A percentile compares a stretch with the other conserved stretches of the same genome.
These are phyloP conservation scores for Centropus unirufus DNA, from an alignment of 2,113 vertebrate genomes.

Conservation along the genomic window DNA sequence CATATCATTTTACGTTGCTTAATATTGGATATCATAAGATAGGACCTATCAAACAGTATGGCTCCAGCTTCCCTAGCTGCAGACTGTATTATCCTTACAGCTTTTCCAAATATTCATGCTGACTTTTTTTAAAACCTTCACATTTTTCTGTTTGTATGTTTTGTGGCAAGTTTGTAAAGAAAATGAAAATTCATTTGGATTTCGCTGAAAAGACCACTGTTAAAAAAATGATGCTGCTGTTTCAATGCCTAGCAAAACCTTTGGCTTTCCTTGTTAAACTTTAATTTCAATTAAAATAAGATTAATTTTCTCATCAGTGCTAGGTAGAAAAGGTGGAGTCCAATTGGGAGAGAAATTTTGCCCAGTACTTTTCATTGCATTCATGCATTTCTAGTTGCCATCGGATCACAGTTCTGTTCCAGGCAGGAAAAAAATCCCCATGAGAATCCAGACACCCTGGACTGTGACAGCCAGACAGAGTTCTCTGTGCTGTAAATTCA, in stretches of 20 bases:
- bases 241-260: background rate
- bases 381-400: background rate
- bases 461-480: background rate
- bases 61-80: constrained; percentile 53
- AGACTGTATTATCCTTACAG: constrained; percentile 39
- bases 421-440: background rate
- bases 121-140: constrained; percentile 15
- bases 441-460: constrained; percentile 18
- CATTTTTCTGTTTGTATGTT: constrained; percentile 15
- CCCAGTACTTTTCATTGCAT: background rate
- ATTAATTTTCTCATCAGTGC: background rate
- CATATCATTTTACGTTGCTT: constrained; percentile 63
- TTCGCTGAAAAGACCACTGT: background rate
- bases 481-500: background rate
- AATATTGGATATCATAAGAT: constrained; percentile 58
- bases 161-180: constrained; percentile 3
- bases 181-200: background rate
- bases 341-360: constrained; percentile 19
- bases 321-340: background rate
- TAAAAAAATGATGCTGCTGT: background rate
- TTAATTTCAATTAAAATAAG: background rate
- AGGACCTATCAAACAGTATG: constrained; percentile 62
- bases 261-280: background rate
- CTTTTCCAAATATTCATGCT: constrained; percentile 36
- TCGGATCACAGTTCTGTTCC: background rate